phyloP scores from a whole-genome alignment of 2,888 invertebrate species.

The Parasteatoda lunata region DNA sequence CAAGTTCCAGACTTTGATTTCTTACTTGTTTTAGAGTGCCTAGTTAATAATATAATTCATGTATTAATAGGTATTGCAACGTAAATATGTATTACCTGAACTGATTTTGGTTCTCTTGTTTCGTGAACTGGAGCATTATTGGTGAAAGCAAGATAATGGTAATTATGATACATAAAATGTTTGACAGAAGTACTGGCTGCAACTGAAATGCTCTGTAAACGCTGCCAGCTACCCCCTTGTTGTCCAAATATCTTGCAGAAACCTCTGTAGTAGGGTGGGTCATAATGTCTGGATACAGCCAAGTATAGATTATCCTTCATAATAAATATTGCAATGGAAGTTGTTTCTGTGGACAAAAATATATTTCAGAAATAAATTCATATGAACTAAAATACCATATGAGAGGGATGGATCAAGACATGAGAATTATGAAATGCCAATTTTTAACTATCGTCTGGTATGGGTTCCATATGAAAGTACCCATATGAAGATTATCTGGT shows the following conservation, averaged over 20 bases:
- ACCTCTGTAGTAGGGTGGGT: neutral
- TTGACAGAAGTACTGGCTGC: slow-evolving; percentile 31
- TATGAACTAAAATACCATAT: neutral
- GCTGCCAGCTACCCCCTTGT: slow-evolving; percentile 6
- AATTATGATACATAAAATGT: slow-evolving; percentile 38
- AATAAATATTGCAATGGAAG: slow-evolving; percentile 32
- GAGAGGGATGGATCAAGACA: neutral
- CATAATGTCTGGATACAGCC: slow-evolving; percentile 25
- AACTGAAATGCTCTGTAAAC: slow-evolving; percentile 2
- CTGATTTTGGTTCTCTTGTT: slow-evolving; percentile 40
- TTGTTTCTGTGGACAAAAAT: slow-evolving; percentile 22
- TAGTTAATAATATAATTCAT: too few species aligned
- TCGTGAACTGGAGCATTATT: slow-evolving; percentile 44
- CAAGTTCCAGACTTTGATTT: too few species aligned
- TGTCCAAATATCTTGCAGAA: slow-evolving; percentile 20
- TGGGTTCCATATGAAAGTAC: too few species aligned
- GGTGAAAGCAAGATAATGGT: slow-evolving; percentile 52
- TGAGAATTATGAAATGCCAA: too few species aligned
- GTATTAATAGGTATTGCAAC: too few species aligned
- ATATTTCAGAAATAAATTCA: neutral
- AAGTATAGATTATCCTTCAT: neutral
- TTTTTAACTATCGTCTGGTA: too few species aligned
- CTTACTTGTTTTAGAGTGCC: too few species aligned
- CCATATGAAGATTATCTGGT: too few species aligned
- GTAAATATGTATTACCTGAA: slow-evolving; percentile 29